These are phyloP conservation scores for Phytoseiulus persimilis DNA, from an alignment of 2,888 invertebrate genomes.

Conservation along the genomic window DNA sequence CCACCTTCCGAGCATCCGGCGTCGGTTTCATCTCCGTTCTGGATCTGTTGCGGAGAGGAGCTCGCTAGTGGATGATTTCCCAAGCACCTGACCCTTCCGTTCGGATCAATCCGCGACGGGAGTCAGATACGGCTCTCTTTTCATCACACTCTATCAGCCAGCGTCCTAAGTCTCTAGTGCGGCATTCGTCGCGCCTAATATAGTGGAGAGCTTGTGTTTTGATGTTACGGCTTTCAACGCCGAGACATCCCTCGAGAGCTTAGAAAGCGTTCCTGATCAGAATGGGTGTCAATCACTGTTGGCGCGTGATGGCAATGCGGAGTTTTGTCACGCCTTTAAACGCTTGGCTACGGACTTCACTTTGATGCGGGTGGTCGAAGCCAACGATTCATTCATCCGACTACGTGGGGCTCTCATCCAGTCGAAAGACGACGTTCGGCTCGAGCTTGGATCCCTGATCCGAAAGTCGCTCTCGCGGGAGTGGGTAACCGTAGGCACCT, in stretches of 20 bases:
- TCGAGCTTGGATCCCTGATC: neutral
- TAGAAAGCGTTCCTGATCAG: neutral
- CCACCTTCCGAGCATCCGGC: too few species aligned
- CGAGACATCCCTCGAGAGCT: neutral
- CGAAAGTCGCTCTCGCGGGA: too few species aligned
- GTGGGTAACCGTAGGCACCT: too few species aligned
- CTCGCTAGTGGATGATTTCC: too few species aligned
- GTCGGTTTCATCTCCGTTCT: too few species aligned
- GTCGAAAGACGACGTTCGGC: neutral
- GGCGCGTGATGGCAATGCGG: neutral
- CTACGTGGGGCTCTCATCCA: neutral
- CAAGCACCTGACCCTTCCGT: too few species aligned
- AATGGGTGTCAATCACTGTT: neutral
- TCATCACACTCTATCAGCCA: too few species aligned
- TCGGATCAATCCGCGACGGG: too few species aligned
- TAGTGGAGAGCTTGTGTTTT: neutral
- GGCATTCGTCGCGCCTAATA: neutral
- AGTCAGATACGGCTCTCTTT: too few species aligned
- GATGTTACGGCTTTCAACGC: neutral
- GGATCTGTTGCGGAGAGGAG: too few species aligned
- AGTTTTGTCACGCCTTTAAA: neutral
- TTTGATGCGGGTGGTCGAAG: neutral
- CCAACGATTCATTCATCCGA: neutral
- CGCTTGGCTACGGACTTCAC: neutral
- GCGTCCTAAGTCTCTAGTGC: too few species aligned